Base-by-base conservation (phyloP, 2,797 vertebrate species). In the Sebastes dallii region DNA sequence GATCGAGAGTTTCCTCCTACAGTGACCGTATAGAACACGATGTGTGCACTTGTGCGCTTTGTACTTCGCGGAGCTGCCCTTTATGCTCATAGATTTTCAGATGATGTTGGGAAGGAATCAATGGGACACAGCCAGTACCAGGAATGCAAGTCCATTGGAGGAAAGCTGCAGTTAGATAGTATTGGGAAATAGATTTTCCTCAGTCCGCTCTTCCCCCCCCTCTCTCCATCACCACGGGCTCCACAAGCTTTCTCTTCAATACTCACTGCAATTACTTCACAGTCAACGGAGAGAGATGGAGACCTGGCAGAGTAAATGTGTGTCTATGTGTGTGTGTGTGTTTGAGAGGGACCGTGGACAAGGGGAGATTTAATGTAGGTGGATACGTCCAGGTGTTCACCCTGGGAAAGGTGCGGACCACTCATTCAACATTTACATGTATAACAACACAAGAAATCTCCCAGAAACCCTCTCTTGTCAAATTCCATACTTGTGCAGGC, bases 111-210 rank as follows among this genome's bases (percentile, higher is more conserved):
- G 92, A 91, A 91, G 82, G 95, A 96, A 97, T 97, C 97, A 95
- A 97, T 98, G 96, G 88, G 85, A 71, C 83, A 92, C 95, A 95
- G 96, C 93, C 95, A 96, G 95, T 96, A 96, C 93, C 95, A 97
- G 97, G 96, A 97, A 97, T 94, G 95, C 94, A 94, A 95, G 96
- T 97, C 96, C 92, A 96, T 97, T 81, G 95, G 95, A 94, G 93
- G 95, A 96, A 95, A 95, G 96, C 96, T 93, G 94, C 94, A 93
- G 96, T 95, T 94, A 91, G 93, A 91, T 94, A 87, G 88, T 96
- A 97, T 97, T 97, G 96, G 96, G 95, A 96, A 97, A 97, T 98
- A 93, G 97, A 98, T 97, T 97, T 97, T 92, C 81, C 86, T 89
- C 86, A 75, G 87, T 75, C 80, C 46, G 13, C 61, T 18, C 65